Evolutionary conservation across 2,113 vertebrate genomes (phyloP).

Genomic region (Oryzias celebensis): DNA sequence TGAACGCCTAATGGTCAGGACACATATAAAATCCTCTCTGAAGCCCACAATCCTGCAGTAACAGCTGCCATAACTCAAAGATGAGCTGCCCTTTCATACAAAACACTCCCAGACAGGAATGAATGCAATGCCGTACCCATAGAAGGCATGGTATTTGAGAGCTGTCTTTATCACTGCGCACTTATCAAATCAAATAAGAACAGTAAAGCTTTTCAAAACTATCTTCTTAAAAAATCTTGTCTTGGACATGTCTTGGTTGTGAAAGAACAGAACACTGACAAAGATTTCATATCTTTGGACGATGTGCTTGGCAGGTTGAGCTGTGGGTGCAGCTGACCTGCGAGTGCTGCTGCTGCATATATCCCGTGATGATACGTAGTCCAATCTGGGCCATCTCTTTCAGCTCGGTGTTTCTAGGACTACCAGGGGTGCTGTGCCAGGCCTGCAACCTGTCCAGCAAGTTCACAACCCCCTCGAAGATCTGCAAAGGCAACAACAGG

Average conservation of each 20-base stretch:
- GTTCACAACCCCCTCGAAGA: constrained; percentile 92
- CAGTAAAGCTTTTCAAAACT: constrained; percentile 10
- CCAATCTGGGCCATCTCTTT: constrained; percentile 94
- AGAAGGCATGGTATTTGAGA: constrained; percentile 60
- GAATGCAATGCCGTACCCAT: constrained; percentile 58
- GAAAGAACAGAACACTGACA: constrained; percentile 1
- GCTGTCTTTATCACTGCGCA: constrained; percentile 38
- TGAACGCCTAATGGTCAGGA: constrained; percentile 22
- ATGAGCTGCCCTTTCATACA: constrained; percentile 57
- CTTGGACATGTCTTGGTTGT: constrained; percentile 14
- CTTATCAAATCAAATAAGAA: constrained; percentile 38
- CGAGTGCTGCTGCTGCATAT: constrained; percentile 86
- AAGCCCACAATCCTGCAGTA: constrained; percentile 26
- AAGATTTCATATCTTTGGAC: constrained; percentile 1
- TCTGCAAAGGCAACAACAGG: constrained; percentile 72
- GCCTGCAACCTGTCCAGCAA: constrained; percentile 89
- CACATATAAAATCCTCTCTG: constrained; percentile 30
- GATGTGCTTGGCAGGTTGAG: neutral
- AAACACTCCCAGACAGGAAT: constrained; percentile 64
- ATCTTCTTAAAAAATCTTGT: constrained; percentile 16
- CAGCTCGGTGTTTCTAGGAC: constrained; percentile 81
- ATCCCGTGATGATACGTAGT: constrained; percentile 88
- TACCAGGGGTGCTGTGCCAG: constrained; percentile 85
- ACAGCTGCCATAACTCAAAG: constrained; percentile 42
- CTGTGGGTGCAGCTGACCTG: constrained; percentile 77